Conservation (phyloP, 2,888 invertebrate species). For the Blastobasis adustella region DNA sequence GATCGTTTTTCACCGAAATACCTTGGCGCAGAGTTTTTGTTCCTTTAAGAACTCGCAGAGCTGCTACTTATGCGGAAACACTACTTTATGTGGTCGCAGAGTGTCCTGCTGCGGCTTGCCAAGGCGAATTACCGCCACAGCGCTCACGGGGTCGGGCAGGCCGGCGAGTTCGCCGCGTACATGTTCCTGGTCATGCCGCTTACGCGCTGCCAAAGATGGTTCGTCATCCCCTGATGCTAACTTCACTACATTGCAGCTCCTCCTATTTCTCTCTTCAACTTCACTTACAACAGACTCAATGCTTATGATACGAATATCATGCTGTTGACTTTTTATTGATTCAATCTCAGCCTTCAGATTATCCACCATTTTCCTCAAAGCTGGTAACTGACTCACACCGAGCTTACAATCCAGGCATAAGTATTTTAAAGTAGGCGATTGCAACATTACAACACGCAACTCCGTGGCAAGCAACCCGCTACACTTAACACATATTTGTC, state of each 20-base stretch:
- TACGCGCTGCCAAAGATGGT: not conserved
- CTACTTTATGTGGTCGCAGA: constrained; percentile 1
- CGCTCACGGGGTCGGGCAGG: no score
- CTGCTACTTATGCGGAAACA: constrained; percentile 1
- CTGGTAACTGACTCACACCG: not conserved
- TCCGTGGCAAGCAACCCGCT: not conserved
- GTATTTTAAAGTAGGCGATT: not conserved
- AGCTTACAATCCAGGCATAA: not conserved
- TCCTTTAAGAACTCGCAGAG: constrained; percentile 2
- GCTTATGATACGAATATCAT: not conserved
- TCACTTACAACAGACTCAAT: not conserved
- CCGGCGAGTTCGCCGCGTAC: not conserved
- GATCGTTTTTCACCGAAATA: constrained; percentile 4
- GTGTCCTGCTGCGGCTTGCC: constrained; percentile 4
- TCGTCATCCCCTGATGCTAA: not conserved
- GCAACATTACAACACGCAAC: not conserved
- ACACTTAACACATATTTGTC: constrained; percentile 5
- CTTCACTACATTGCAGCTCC: not conserved
- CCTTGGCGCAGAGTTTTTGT: not conserved
- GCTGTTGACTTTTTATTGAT: not conserved
- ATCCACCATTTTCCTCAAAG: not conserved
- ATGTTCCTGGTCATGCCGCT: not conserved
- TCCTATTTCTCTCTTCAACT: not conserved
- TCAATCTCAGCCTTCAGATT: not conserved
- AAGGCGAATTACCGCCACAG: constrained; percentile 5